These are phyloP conservation scores for Borostomias antarcticus DNA, from an alignment of 2,797 vertebrate genomes.

Conservation along the genomic window DNA sequence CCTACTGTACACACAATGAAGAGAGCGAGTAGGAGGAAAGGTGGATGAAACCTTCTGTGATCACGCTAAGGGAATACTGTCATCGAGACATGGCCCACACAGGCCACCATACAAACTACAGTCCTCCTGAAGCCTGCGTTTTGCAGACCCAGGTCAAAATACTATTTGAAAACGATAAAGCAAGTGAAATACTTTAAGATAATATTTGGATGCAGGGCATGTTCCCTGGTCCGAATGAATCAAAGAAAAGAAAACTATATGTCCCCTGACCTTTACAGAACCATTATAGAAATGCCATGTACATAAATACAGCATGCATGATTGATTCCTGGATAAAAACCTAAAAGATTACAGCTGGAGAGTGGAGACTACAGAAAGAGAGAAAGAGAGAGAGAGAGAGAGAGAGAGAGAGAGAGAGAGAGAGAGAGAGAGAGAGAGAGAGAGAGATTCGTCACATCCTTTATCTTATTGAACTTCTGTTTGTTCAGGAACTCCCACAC, in stretches of 20 bases:
- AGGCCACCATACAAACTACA: not conserved
- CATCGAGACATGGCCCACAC: not conserved
- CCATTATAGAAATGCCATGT: not conserved
- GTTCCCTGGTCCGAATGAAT: not conserved
- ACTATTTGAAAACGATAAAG: too few species aligned
- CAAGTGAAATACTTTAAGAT: too few species aligned
- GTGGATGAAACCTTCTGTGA: not conserved
- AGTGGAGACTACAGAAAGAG: not conserved
- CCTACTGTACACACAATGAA: not conserved
- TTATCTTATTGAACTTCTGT: not conserved
- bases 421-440: not conserved
- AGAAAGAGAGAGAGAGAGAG: not conserved
- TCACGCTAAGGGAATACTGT: not conserved
- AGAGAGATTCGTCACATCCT: not conserved
- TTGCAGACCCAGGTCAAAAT: too few species aligned
- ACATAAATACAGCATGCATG: constrained; percentile 1
- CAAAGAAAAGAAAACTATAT: not conserved
- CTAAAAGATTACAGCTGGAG: not conserved
- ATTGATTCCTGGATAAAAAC: not conserved
- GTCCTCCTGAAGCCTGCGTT: not conserved
- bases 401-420: not conserved
- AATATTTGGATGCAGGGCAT: too few species aligned
- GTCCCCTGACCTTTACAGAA: constrained; percentile 5
- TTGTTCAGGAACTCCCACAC: not conserved
- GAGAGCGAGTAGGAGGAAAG: not conserved